Evolutionary conservation across 2,888 invertebrate species (phyloP).

Genomic region (Nymphalis c-album): DNA sequence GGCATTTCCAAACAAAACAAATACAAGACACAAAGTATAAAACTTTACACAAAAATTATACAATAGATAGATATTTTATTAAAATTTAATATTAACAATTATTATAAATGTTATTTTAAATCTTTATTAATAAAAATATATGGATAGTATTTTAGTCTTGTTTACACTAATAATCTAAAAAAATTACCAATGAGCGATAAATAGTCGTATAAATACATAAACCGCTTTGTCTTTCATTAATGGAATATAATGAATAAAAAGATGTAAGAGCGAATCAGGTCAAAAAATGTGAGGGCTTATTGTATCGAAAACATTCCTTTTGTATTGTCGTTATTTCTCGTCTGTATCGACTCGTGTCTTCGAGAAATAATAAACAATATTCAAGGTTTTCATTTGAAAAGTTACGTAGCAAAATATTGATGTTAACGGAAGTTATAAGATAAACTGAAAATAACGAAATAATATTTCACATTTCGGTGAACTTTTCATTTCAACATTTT

Average conservation of each 20-base stretch:
- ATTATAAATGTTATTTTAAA: no score
- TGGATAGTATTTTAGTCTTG: no score
- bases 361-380: conserved; percentile 20
- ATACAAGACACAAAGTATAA: no score
- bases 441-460: not conserved
- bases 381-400: conserved; percentile 13
- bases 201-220: no score
- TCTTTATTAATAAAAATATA: not conserved
- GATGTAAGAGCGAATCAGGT: conserved; percentile 20
- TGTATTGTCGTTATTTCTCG: conserved; percentile 18
- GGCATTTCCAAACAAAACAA: no score
- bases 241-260: conserved; percentile 19
- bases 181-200: no score
- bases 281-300: conserved; percentile 20
- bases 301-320: conserved; percentile 23
- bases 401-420: not conserved
- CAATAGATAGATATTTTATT: no score
- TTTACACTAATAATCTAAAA: no score
- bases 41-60: no score
- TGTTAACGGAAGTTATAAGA: not conserved
- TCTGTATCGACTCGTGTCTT: conserved; percentile 15
- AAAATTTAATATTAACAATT: no score
- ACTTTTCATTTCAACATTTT: no score
- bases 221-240: not conserved
- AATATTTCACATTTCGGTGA: not conserved